phyloP scores from a whole-genome alignment of 1,140 invertebrate species.

The Meloidogyne exigua region DNA sequence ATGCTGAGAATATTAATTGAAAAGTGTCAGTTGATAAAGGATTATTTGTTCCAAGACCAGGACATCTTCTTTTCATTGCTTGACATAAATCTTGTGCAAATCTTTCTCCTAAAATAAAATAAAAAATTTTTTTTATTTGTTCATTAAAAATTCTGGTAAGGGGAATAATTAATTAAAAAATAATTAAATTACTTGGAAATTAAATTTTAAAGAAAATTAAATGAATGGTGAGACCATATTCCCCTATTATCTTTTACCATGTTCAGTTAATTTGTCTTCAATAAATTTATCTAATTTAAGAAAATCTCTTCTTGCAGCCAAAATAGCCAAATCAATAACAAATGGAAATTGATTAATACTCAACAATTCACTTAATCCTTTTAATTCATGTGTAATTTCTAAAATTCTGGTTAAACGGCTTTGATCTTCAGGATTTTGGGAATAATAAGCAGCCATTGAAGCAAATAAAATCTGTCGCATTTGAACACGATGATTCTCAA shows the following conservation, averaged over 20 bases:
- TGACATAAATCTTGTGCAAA: constrained; percentile 50
- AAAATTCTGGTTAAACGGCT: constrained; percentile 81
- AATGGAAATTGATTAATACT: constrained; percentile 90
- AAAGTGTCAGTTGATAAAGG: constrained; percentile 43
- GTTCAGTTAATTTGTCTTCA: constrained; percentile 89
- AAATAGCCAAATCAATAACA: constrained; percentile 92
- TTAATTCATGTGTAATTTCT: constrained; percentile 90
- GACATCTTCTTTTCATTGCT: constrained; percentile 37
- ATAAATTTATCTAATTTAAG: constrained; percentile 97
- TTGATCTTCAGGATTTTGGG: constrained; percentile 75
- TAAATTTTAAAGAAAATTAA: no score
- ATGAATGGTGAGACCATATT: no score
- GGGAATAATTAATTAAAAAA: no score
- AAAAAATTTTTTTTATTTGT: no score
- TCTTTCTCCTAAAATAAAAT: constrained; percentile 38
- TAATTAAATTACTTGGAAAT: no score
- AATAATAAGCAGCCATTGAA: constrained; percentile 40
- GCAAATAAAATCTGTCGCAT: constrained; percentile 35
- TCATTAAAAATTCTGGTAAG: no score
- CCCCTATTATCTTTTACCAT: constrained; percentile 64
- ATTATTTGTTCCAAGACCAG: constrained; percentile 26
- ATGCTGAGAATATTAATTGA: constrained; percentile 39
- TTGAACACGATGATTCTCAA: constrained; percentile 17
- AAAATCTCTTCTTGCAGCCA: constrained; percentile 91
- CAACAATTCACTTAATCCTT: constrained; percentile 82